phyloP scores from a whole-genome alignment of 2,888 invertebrate genomes.

The Parnassius mnemosyne region DNA sequence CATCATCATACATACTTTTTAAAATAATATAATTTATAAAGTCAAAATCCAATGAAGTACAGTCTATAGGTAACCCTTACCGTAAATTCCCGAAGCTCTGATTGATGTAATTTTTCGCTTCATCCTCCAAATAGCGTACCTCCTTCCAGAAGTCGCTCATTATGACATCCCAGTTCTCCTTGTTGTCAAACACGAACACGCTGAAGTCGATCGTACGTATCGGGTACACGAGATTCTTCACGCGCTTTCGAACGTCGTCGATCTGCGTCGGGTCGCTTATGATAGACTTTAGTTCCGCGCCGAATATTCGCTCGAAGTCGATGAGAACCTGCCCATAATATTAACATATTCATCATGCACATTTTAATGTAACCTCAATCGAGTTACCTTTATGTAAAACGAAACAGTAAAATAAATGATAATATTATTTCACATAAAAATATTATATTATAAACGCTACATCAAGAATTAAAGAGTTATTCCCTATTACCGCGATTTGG shows the following conservation, averaged over 20 bases:
- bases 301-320: slow-evolving; percentile 95
- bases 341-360: slow-evolving; percentile 3
- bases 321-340: slow-evolving; percentile 82
- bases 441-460: too few species aligned
- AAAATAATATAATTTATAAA: too few species aligned
- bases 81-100: slow-evolving; percentile 90
- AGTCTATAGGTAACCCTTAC: slow-evolving; percentile 41
- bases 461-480: too few species aligned
- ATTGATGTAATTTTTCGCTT: slow-evolving; percentile 92
- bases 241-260: slow-evolving; percentile 90
- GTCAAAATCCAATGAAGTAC: too few species aligned
- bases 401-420: too few species aligned
- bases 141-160: slow-evolving; percentile 88
- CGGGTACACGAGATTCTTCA: slow-evolving; percentile 87
- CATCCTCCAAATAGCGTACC: slow-evolving; percentile 86
- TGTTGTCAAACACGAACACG: slow-evolving; percentile 87
- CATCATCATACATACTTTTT: too few species aligned
- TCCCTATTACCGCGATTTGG: too few species aligned
- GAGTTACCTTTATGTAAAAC: too few species aligned
- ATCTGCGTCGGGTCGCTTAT: slow-evolving; percentile 93
- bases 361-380: too few species aligned
- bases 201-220: slow-evolving; percentile 91
- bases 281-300: slow-evolving; percentile 91
- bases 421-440: too few species aligned
- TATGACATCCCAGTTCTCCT: slow-evolving; percentile 92